phyloP scores from a whole-genome alignment of 2,888 invertebrate species.

The Drosophila emarginata region DNA sequence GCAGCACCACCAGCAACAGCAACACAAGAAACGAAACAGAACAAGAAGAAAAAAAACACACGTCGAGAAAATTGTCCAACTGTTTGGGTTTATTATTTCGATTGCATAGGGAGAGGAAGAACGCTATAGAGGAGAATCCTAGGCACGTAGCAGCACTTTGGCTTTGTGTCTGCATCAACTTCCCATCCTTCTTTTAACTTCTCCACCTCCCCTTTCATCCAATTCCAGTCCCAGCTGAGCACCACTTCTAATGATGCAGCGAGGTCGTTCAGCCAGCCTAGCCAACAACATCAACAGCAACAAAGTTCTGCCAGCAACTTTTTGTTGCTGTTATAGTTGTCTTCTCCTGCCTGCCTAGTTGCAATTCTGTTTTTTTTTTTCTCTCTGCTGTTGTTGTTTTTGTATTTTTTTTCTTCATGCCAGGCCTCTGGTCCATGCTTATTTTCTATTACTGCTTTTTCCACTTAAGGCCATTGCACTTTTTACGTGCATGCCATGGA shows the following conservation, averaged over 20 bases:
- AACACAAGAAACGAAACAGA: constrained; percentile 15
- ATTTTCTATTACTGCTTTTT: constrained; percentile 78
- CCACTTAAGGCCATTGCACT: constrained; percentile 78
- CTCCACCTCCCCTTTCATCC: constrained; percentile 18
- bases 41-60: constrained; percentile 46
- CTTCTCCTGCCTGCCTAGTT: constrained; percentile 46
- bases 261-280: constrained; percentile 66
- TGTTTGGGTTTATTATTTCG: constrained; percentile 75
- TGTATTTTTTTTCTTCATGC: constrained; percentile 26
- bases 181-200: constrained; percentile 31
- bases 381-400: not conserved
- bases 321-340: constrained; percentile 34
- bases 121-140: constrained; percentile 49
- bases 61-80: constrained; percentile 75
- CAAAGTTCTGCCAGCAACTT: constrained; percentile 47
- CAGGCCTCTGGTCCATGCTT: constrained; percentile 67
- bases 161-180: constrained; percentile 64
- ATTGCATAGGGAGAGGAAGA: constrained; percentile 47
- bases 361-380: constrained; percentile 62
- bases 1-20: constrained; percentile 25
- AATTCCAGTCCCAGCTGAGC: constrained; percentile 50
- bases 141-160: constrained; percentile 76
- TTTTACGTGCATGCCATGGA: constrained; percentile 77
- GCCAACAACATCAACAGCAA: constrained; percentile 22
- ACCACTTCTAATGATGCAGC: constrained; percentile 77